A percentile compares a stretch with the other conserved stretches of the same genome.
Conservation (phyloP, 1,140 invertebrate species). For the Papilio polyxenes region DNA sequence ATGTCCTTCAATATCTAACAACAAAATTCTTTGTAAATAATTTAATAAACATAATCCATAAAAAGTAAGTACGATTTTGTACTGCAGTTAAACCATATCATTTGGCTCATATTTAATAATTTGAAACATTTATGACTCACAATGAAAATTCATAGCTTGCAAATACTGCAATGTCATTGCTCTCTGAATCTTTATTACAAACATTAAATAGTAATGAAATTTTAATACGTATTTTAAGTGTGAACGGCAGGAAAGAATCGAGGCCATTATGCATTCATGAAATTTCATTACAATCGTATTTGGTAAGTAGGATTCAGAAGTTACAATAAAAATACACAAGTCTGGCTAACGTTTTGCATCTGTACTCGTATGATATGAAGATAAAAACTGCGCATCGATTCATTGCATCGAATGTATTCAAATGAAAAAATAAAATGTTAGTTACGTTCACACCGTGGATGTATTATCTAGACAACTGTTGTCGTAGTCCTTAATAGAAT, state of each 20-base stretch:
- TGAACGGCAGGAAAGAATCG: neutral
- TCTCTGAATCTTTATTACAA: constrained; percentile 3
- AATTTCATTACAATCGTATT: neutral
- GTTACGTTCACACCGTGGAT: too few relatives aligned
- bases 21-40: neutral
- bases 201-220: constrained; percentile 3
- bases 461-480: too few relatives aligned
- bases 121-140: neutral
- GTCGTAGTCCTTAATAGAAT: too few relatives aligned
- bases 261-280: neutral
- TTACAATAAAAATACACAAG: neutral
- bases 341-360: neutral
- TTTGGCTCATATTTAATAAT: neutral
- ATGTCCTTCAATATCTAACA: too few relatives aligned
- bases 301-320: too few relatives aligned
- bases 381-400: too few relatives aligned
- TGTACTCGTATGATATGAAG: neutral
- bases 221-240: neutral
- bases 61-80: neutral
- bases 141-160: neutral
- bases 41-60: neutral
- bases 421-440: too few relatives aligned
- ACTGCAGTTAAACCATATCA: neutral
- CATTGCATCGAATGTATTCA: too few relatives aligned
- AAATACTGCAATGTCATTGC: neutral